phyloP scores from a whole-genome alignment of 2,797 vertebrate species.

The Percopsis omiscomaycus region DNA sequence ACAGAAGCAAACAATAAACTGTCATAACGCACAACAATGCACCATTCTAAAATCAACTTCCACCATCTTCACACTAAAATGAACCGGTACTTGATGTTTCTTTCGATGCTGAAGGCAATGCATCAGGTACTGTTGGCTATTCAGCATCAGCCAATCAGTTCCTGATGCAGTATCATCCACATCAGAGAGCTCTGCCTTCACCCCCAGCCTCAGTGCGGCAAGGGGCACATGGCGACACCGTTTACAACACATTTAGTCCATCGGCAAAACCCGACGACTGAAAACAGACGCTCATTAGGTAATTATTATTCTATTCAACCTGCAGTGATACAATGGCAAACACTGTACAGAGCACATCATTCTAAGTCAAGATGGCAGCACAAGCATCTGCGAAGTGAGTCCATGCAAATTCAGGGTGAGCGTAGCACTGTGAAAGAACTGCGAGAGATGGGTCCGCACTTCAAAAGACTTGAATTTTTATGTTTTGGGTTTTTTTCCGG shows the following conservation, averaged over 20 bases:
- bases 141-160: slow-evolving; percentile 97
- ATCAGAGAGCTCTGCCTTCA: slow-evolving; percentile 83
- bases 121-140: slow-evolving; percentile 97
- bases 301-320: slow-evolving; percentile 61
- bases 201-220: slow-evolving; percentile 17
- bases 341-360: slow-evolving; percentile 68
- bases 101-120: slow-evolving; percentile 96
- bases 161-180: slow-evolving; percentile 99
- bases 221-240: slow-evolving; percentile 11
- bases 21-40: too few relatives aligned
- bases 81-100: slow-evolving; percentile 46
- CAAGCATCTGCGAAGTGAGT: slow-evolving; percentile 75
- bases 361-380: slow-evolving; percentile 73
- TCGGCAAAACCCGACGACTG: slow-evolving; percentile 13
- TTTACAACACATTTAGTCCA: slow-evolving; percentile 23
- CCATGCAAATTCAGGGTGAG: slow-evolving; percentile 73
- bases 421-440: slow-evolving; percentile 72
- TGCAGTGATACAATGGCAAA: slow-evolving; percentile 52
- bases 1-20: too few relatives aligned
- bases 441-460: slow-evolving; percentile 68
- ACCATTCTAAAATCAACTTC: too few relatives aligned
- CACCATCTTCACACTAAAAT: too few relatives aligned
- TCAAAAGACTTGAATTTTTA: slow-evolving; percentile 61
- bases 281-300: slow-evolving; percentile 36
- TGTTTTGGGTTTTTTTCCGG: slow-evolving; percentile 22